Conservation (phyloP, 1,140 invertebrate species). For the Drosophila quadrilineata region DNA sequence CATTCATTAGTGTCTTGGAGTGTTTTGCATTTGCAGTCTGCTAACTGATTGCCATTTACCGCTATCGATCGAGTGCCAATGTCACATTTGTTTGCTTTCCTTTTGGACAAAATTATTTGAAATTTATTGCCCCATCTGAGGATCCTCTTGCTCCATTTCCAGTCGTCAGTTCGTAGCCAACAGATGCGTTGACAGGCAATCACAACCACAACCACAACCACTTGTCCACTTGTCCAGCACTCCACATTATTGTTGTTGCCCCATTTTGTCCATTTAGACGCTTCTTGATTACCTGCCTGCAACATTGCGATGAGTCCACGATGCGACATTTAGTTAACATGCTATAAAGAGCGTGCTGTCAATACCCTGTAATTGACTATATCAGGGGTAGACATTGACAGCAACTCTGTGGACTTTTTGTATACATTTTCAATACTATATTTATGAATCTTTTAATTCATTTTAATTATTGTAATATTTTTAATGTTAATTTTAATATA, state of each 20-base stretch:
- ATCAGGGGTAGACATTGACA: neutral
- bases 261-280: slow-evolving; percentile 75
- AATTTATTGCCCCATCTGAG: slow-evolving; percentile 61
- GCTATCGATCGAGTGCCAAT: slow-evolving; percentile 50
- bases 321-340: slow-evolving; percentile 31
- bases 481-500: no score
- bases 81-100: slow-evolving; percentile 22
- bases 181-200: slow-evolving; percentile 67
- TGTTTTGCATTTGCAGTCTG: slow-evolving; percentile 43
- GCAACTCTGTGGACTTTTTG: no score
- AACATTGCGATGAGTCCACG: slow-evolving; percentile 29
- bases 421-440: no score
- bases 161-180: slow-evolving; percentile 35
- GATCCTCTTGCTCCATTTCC: slow-evolving; percentile 64
- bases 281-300: slow-evolving; percentile 70
- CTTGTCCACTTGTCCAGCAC: slow-evolving; percentile 10
- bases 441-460: no score
- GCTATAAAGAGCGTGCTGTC: slow-evolving; percentile 48
- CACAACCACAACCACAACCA: slow-evolving; percentile 16
- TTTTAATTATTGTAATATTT: no score
- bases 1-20: slow-evolving; percentile 72
- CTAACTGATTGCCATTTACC: slow-evolving; percentile 29
- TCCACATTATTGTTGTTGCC: slow-evolving; percentile 41
- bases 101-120: slow-evolving; percentile 50
- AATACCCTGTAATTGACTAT: neutral